Evolutionary conservation across 2,113 vertebrate species (phyloP), one percentile per base, ranked within the genome.

Genomic region (Hiodon tergisus): DNA sequence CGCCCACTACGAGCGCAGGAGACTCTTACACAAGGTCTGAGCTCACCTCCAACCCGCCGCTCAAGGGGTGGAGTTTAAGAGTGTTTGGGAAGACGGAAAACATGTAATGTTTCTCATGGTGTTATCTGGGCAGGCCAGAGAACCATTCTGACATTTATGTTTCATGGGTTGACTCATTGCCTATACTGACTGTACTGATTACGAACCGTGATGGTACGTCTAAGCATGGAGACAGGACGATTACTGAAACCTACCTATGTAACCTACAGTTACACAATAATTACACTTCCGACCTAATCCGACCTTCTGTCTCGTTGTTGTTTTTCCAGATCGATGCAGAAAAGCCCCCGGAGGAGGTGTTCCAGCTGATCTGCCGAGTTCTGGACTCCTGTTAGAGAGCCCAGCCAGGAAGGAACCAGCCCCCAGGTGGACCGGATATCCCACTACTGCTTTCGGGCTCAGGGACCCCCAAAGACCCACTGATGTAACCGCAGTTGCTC

Each of bases 271-370:
- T 16, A 53, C 46, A 53, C 72, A 31, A 31, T 31, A 31, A 31
- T 31, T 31, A 31, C 46, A 4, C 4, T 16, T 70, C 57, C 6
- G 31, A 60, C 10, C n/a, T 46, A 6, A 2, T 14, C 69, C 67
- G 79, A 69, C 16, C 82, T 79, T 75, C 31, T 2, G 31, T 31
- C 31, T 31, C 31, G 31, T 31, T 31, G 31, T 31, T 78, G 3
- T 74, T 4, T 80, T 81, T 75, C 72, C 73, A 99, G 97, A 86
- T 98, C 67, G 94, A 98, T 69, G 95, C 93, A 0, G 97, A 98
- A 83, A 87, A 87, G 82, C 87, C 91, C 1, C 92, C 92, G 2
- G 94, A 95, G 0, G 91, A 96, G 47, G 94, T 94, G 82, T 96
- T 96, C 71, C 84, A 90, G 82, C 93, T 93, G 86, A 86, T 95